Evolutionary conservation across 2,888 invertebrate species (phyloP).

Genomic region (Monoplex corrugatus): DNA sequence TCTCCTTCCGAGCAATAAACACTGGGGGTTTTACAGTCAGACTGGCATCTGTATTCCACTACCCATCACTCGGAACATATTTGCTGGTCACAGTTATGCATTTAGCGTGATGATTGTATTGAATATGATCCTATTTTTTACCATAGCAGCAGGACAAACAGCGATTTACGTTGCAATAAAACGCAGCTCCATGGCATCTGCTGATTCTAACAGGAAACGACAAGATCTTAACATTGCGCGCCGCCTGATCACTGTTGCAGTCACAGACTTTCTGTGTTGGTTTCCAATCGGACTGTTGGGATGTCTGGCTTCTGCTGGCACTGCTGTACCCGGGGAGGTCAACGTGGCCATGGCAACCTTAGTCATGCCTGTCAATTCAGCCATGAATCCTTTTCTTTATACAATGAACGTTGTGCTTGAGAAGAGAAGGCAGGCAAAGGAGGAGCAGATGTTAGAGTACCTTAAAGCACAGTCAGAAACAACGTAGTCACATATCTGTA

Average conservation of each 20-base stretch:
- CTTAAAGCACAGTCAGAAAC: too few species aligned
- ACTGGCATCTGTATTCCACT: background rate
- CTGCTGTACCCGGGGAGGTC: constrained; percentile 3
- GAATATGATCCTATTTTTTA: background rate
- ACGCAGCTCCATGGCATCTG: background rate
- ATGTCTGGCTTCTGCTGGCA: background rate
- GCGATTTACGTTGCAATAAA: background rate
- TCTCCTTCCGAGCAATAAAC: too few species aligned
- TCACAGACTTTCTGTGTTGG: background rate
- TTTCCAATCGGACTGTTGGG: background rate
- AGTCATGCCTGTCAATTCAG: background rate
- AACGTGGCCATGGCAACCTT: background rate
- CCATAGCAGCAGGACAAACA: background rate
- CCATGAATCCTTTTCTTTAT: background rate
- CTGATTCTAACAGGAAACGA: background rate
- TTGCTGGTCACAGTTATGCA: background rate
- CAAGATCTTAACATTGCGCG: background rate
- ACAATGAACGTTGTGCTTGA: background rate
- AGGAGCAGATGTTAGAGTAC: too few species aligned
- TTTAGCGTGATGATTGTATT: background rate
- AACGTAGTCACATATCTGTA: too few species aligned
- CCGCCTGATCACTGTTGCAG: background rate
- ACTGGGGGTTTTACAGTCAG: background rate
- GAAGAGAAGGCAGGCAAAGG: background rate
- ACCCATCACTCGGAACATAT: background rate